A percentile compares a stretch with the other conserved stretches of the same genome.
Evolutionary conservation across 2,888 invertebrate genomes (phyloP).

Genomic region (Meganola albula): DNA sequence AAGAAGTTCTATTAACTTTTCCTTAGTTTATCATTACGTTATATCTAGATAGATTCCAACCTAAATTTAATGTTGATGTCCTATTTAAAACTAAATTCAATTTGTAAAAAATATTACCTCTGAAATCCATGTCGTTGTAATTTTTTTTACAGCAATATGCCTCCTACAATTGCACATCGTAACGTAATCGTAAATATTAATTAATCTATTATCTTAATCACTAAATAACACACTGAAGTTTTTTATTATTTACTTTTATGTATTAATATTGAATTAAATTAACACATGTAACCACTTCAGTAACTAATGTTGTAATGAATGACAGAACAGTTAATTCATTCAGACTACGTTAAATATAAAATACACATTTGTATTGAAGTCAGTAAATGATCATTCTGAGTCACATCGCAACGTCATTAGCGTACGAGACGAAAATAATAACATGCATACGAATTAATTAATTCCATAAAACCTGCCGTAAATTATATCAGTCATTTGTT

Average conservation of each 20-base stretch:
- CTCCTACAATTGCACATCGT: constrained; percentile 38
- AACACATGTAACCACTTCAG: constrained; percentile 34
- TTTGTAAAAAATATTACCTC: background rate
- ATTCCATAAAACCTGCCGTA: too few relatives aligned
- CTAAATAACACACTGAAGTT: too few relatives aligned
- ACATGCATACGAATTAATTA: too few relatives aligned
- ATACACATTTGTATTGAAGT: constrained; percentile 31
- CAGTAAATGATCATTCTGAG: constrained; percentile 33
- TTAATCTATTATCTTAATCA: too few relatives aligned
- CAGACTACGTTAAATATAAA: constrained; percentile 44
- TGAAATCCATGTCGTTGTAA: constrained; percentile 25
- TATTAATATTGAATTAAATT: constrained; percentile 8
- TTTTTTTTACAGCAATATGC: constrained; percentile 29
- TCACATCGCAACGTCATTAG: constrained; percentile 21
- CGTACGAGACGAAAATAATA: constrained; percentile 5
- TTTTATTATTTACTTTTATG: too few relatives aligned
- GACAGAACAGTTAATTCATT: constrained; percentile 31
- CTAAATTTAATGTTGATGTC: too few relatives aligned
- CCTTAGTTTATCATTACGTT: too few relatives aligned
- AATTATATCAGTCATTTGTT: too few relatives aligned
- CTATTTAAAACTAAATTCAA: too few relatives aligned
- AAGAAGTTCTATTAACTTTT: too few relatives aligned
- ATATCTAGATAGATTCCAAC: too few relatives aligned
- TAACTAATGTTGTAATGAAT: constrained; percentile 34
- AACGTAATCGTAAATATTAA: background rate